Evolutionary conservation across 1,140 invertebrate genomes (phyloP).

Genomic region (Zaprionus gabonicus): DNA sequence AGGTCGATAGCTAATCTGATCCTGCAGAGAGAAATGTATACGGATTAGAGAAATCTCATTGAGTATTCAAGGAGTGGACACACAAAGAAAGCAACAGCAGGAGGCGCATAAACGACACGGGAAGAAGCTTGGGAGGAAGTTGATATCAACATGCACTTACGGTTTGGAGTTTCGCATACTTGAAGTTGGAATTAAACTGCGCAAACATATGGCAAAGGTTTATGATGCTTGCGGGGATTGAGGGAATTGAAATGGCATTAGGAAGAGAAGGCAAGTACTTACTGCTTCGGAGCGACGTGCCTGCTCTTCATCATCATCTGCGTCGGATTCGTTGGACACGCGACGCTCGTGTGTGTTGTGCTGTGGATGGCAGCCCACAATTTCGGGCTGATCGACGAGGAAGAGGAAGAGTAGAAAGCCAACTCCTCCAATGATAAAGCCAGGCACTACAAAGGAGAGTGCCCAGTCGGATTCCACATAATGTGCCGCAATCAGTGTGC

Average conservation of each 20-base stretch:
- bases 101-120: constrained; percentile 16
- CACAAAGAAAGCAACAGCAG: constrained; percentile 5
- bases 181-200: constrained; percentile 44
- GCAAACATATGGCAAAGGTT: constrained; percentile 34
- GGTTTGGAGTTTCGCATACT: constrained; percentile 38
- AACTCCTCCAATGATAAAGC: constrained; percentile 91
- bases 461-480: constrained; percentile 96
- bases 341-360: constrained; percentile 39
- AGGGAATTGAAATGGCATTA: background rate
- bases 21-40: constrained; percentile 63
- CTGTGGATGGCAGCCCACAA: constrained; percentile 88
- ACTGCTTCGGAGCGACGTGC: constrained; percentile 62
- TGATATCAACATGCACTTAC: constrained; percentile 58
- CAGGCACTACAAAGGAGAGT: constrained; percentile 96
- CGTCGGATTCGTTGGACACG: constrained; percentile 72
- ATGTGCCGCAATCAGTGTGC: constrained; percentile 91
- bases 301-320: constrained; percentile 56
- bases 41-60: background rate
- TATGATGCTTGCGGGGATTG: constrained; percentile 6
- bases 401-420: constrained; percentile 95
- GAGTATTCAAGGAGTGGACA: background rate
- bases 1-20: constrained; percentile 83
- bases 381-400: constrained; percentile 91
- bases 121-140: constrained; percentile 1
- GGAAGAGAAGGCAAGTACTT: constrained; percentile 40